Percentiles rank a stretch among this genome's conserved stretches.
phyloP scores from a whole-genome alignment of 2,797 vertebrate species.

The Chaetophractus vellerosus region DNA sequence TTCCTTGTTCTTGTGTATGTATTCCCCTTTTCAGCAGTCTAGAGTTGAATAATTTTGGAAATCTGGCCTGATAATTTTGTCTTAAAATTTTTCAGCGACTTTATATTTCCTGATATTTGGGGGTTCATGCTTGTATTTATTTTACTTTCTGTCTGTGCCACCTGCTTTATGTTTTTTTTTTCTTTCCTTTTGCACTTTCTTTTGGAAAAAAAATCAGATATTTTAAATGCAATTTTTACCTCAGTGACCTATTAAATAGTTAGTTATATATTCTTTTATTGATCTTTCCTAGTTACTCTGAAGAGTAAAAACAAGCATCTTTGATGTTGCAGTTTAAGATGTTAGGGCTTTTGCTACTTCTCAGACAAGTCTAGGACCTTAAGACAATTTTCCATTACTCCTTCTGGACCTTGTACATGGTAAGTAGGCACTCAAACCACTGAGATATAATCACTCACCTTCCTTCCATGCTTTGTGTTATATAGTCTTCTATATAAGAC shows the following conservation, averaged over 20 bases:
- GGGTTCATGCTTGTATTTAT: neutral
- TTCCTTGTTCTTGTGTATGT: neutral
- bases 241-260: neutral
- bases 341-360: neutral
- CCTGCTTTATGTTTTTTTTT: neutral
- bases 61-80: neutral
- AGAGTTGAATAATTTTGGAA: neutral
- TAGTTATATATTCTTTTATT: neutral
- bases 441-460: too few species aligned
- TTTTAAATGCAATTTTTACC: neutral
- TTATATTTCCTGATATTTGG: neutral
- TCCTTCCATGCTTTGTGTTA: neutral
- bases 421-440: too few species aligned
- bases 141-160: neutral
- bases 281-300: neutral
- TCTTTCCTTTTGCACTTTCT: too few species aligned
- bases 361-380: neutral
- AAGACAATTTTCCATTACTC: neutral
- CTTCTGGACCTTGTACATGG: too few species aligned
- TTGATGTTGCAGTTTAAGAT: neutral
- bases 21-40: neutral
- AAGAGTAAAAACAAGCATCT: neutral
- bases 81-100: neutral
- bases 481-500: too few species aligned
- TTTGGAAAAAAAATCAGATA: neutral